phyloP scores from a whole-genome alignment of 2,113 vertebrate genomes.

The Notarius quadriscutis region DNA sequence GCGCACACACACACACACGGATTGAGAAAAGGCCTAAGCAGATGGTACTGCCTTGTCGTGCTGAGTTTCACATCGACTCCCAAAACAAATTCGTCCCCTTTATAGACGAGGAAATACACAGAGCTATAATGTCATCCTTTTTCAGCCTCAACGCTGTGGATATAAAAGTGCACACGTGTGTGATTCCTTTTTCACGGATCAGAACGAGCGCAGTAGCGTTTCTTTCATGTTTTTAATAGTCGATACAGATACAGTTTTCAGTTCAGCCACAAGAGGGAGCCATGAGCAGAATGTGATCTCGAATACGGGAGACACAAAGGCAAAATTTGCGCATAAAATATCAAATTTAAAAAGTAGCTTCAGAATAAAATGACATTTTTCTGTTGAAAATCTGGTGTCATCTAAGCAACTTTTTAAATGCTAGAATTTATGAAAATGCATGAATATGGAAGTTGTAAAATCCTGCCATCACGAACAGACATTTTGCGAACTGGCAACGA shows the following conservation, averaged over 20 bases:
- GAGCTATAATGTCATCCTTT: neutral
- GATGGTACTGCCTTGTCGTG: conserved; percentile 40
- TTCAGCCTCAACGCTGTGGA: neutral
- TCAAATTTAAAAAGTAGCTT: neutral
- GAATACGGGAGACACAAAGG: neutral
- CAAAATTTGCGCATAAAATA: neutral
- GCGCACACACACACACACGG: neutral
- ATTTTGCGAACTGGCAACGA: neutral
- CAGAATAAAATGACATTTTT: neutral
- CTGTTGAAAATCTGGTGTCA: neutral
- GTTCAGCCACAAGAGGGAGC: neutral
- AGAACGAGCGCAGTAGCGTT: neutral
- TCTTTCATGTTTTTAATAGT: too few species aligned
- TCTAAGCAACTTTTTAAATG: neutral
- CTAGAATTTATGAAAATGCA: neutral
- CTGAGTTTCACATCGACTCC: conserved; percentile 35
- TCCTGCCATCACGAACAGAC: neutral
- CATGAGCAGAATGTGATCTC: neutral
- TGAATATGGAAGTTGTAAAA: neutral
- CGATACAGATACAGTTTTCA: neutral
- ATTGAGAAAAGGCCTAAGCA: conserved; percentile 30
- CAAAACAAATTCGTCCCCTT: conserved; percentile 29
- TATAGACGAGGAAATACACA: neutral
- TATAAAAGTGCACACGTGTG: neutral
- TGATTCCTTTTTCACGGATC: neutral